Conservation (phyloP, 2,797 vertebrate species). For the Acomys russatus region DNA sequence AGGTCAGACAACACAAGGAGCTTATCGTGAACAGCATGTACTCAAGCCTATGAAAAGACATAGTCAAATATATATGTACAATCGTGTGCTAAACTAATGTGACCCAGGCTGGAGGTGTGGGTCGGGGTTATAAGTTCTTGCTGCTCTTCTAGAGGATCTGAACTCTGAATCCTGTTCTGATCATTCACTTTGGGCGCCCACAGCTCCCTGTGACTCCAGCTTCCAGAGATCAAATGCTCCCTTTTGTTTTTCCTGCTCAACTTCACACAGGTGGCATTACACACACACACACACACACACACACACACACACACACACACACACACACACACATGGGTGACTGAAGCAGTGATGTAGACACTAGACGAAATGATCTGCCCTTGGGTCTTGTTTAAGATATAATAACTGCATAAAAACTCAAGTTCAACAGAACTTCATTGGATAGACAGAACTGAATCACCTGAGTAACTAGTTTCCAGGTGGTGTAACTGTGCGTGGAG, state of each 20-base stretch:
- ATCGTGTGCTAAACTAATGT: background rate
- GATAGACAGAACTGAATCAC: background rate
- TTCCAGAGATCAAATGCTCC: background rate
- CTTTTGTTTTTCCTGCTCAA: background rate
- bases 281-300: background rate
- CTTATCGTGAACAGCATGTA: background rate
- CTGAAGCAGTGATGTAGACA: no score
- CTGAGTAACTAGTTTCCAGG: background rate
- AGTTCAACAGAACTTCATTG: background rate
- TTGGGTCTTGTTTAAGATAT: background rate
- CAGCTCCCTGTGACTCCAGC: background rate
- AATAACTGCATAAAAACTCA: background rate
- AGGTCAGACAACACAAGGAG: no score
- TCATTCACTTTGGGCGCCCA: background rate
- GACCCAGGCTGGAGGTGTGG: no score
- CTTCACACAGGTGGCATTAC: background rate
- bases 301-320: background rate
- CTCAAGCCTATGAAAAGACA: background rate
- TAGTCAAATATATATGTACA: background rate
- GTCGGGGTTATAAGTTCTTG: no score
- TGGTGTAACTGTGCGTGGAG: background rate
- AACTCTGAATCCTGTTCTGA: no score
- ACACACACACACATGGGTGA: background rate
- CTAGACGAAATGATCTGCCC: background rate
- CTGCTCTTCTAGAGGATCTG: background rate